Evolutionary conservation across 1,140 invertebrate species (phyloP).

Genomic region (Nebria ingens): DNA sequence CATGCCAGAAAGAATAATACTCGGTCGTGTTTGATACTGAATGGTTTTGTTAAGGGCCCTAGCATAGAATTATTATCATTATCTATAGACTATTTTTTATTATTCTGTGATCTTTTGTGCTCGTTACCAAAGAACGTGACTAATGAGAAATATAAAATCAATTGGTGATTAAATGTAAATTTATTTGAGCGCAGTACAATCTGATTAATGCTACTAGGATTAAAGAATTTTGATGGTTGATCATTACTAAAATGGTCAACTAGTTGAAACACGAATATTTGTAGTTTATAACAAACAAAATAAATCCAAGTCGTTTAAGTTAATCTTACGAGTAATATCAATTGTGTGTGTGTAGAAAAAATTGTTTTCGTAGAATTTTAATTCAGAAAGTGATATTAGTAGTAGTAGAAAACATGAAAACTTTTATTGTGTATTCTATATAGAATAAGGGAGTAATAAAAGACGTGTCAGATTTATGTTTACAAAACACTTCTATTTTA

Average conservation of each 20-base stretch:
- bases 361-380: background rate
- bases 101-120: background rate
- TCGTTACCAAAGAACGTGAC: slow-evolving; percentile 1
- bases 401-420: background rate
- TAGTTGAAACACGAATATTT: background rate
- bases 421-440: background rate
- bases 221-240: background rate
- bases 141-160: background rate
- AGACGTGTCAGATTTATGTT: background rate
- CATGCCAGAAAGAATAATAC: too few relatives aligned
- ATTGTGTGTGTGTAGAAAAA: background rate
- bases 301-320: background rate
- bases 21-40: background rate
- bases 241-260: background rate
- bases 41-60: background rate
- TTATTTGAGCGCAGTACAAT: background rate
- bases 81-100: slow-evolving; percentile 1
- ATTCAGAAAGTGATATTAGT: background rate
- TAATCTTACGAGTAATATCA: background rate
- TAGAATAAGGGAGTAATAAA: background rate
- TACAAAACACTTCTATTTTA: background rate
- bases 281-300: background rate
- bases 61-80: background rate
- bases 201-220: background rate
- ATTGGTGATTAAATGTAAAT: background rate